Conservation (phyloP, 2,888 invertebrate genomes). For the Troides aeacus region DNA sequence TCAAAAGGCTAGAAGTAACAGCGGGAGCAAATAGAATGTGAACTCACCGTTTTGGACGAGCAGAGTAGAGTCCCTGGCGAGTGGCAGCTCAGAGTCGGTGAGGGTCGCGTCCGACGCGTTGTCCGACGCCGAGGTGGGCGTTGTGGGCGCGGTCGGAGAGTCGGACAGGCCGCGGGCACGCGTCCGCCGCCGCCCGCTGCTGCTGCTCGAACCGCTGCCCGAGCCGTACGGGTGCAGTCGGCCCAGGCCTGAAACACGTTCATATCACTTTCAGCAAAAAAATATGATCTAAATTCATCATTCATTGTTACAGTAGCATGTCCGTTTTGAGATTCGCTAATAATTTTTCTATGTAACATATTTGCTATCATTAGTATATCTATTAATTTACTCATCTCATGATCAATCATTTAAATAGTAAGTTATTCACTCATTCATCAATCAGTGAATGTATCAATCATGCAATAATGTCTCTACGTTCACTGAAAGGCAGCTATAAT, state of each 20-base stretch:
- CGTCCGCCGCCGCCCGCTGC: conserved; percentile 79
- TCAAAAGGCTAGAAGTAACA: no score
- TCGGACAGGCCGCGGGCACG: conserved; percentile 84
- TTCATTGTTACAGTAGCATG: no score
- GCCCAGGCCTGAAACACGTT: conserved; percentile 81
- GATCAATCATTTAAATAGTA: no score
- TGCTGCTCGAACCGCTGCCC: conserved; percentile 85
- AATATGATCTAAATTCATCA: no score
- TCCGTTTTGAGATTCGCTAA: no score
- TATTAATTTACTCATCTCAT: no score
- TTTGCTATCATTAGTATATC: no score
- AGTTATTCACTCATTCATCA: no score
- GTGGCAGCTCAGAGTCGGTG: conserved; percentile 90
- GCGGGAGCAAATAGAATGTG: not conserved
- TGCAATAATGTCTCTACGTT: no score
- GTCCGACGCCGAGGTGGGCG: conserved; percentile 85
- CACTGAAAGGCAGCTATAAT: no score
- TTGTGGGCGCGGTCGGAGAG: conserved; percentile 83
- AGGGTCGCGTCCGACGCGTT: conserved; percentile 92
- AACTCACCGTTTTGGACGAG: conserved; percentile 90
- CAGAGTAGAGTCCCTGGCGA: conserved; percentile 89
- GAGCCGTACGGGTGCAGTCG: conserved; percentile 92
- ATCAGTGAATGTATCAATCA: no score
- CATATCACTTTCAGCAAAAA: not conserved
- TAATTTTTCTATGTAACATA: no score